Conservation (phyloP, 2,888 invertebrate genomes). For the Nesidiocoris tenuis region DNA sequence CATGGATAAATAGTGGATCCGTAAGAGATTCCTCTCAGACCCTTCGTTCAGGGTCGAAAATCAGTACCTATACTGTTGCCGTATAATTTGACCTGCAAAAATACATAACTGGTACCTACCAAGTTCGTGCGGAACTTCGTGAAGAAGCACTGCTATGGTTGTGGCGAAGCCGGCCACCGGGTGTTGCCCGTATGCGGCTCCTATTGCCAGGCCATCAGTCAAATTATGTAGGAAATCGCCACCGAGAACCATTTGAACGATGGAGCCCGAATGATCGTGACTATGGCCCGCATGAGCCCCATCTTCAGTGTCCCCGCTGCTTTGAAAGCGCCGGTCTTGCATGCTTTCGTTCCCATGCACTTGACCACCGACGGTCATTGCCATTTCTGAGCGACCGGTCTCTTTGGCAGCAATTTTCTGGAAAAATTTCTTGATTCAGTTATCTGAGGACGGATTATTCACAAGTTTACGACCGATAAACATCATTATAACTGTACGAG, state of each 20-base stretch:
- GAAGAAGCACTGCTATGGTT: conserved; percentile 74
- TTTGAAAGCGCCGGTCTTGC: neutral
- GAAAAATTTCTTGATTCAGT: no score
- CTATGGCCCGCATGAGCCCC: conserved; percentile 1
- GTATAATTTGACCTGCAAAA: no score
- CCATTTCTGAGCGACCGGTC: neutral
- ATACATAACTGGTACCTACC: no score
- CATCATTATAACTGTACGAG: no score
- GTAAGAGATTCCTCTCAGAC: no score
- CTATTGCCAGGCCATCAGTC: conserved; percentile 76
- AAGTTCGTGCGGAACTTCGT: conserved; percentile 77
- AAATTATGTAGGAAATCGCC: conserved; percentile 79
- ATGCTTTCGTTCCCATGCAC: neutral
- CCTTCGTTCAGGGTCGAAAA: no score
- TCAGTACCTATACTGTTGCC: no score
- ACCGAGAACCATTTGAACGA: conserved; percentile 66
- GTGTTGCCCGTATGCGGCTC: conserved; percentile 72
- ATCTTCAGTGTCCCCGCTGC: neutral
- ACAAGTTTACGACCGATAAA: no score
- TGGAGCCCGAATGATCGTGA: conserved; percentile 23
- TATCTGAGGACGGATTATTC: no score
- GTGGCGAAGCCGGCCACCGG: conserved; percentile 74
- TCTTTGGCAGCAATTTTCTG: neutral
- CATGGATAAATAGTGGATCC: no score
- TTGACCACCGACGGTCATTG: neutral